Evolutionary conservation across 2,113 vertebrate genomes (phyloP).

Genomic region (Hypomesus transpacificus): DNA sequence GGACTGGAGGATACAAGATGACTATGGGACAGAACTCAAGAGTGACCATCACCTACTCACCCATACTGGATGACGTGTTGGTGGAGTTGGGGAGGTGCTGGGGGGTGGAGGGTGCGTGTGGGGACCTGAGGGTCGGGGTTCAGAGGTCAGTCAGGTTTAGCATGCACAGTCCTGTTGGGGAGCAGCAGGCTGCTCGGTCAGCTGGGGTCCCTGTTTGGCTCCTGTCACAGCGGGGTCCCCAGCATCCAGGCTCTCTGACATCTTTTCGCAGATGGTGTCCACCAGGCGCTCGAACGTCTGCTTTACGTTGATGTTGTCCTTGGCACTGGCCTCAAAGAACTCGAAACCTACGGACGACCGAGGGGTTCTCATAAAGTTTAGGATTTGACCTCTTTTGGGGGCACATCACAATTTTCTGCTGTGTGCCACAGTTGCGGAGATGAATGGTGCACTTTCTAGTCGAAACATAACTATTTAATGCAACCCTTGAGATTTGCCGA

Average conservation of each 20-base stretch:
- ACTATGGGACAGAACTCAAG: conserved; percentile 6
- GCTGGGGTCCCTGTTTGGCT: conserved; percentile 82
- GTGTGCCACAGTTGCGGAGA: no score
- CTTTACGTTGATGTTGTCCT: conserved; percentile 96
- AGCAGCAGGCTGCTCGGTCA: conserved; percentile 84
- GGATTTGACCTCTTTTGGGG: background rate
- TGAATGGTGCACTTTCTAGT: no score
- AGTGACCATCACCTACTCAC: conserved; percentile 25
- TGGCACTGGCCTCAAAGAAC: conserved; percentile 95
- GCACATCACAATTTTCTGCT: no score
- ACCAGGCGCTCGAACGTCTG: conserved; percentile 96
- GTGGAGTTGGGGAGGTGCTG: conserved; percentile 31
- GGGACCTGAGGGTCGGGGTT: conserved; percentile 31
- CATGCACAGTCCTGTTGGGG: conserved; percentile 91
- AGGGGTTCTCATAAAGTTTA: background rate
- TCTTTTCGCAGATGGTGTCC: conserved; percentile 97
- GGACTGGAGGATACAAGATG: background rate
- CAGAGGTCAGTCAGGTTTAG: conserved; percentile 65
- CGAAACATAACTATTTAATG: background rate
- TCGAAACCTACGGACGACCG: conserved; percentile 80
- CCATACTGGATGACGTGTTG: conserved; percentile 11
- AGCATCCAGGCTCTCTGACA: conserved; percentile 90
- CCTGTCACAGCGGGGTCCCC: conserved; percentile 79
- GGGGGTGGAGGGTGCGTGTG: conserved; percentile 27
- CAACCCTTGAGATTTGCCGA: background rate